A percentile compares a stretch with the other conserved stretches of the same genome.
These are phyloP conservation scores for Hymenopus coronatus DNA, from an alignment of 2,888 invertebrate species.

Conservation along the genomic window DNA sequence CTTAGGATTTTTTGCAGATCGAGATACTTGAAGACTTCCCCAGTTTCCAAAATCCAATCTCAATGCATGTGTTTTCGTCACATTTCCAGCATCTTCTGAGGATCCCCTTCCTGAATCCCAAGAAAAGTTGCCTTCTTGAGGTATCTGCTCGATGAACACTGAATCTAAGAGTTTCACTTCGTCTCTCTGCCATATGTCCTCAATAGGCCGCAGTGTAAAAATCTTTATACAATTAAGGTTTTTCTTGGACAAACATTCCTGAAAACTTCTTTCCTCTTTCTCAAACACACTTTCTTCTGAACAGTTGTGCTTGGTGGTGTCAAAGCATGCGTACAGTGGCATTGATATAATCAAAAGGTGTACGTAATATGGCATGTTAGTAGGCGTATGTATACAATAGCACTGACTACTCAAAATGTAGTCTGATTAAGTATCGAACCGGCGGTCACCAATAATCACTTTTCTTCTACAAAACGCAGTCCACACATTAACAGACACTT, in stretches of 20 bases:
- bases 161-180: slow-evolving; percentile 19
- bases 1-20: slow-evolving; percentile 46
- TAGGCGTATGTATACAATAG: too few species aligned
- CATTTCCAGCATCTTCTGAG: slow-evolving; percentile 54
- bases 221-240: neutral
- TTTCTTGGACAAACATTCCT: neutral
- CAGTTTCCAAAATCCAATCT: slow-evolving; percentile 56
- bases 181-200: neutral
- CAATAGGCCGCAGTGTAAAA: neutral
- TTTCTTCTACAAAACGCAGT: neutral
- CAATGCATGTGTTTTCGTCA: slow-evolving; percentile 54
- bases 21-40: slow-evolving; percentile 51
- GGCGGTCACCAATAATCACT: too few species aligned
- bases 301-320: neutral
- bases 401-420: too few species aligned
- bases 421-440: too few species aligned
- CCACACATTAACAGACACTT: neutral
- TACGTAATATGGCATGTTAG: neutral
- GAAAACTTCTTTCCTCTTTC: neutral
- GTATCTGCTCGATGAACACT: slow-evolving; percentile 21
- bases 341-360: neutral
- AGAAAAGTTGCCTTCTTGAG: neutral
- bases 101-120: slow-evolving; percentile 46
- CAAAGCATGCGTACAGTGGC: neutral
- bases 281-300: neutral